Percentiles rank a stretch among this genome's conserved stretches.
phyloP scores from a whole-genome alignment of 2,113 vertebrate genomes.

The Arothron firmamentum region DNA sequence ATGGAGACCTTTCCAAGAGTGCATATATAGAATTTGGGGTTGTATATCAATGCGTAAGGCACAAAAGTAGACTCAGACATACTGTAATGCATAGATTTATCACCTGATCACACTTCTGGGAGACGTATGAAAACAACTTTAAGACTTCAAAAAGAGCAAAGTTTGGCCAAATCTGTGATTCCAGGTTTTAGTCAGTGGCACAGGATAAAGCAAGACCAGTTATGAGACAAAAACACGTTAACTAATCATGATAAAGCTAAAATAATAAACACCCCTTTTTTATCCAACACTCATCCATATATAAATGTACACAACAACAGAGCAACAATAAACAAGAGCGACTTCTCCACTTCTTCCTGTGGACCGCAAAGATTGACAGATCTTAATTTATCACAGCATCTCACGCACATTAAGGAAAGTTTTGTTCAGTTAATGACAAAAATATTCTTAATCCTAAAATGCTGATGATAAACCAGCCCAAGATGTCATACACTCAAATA shows the following conservation, averaged over 20 bases:
- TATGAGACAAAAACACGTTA: slow-evolving; percentile 16
- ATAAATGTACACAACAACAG: slow-evolving; percentile 34
- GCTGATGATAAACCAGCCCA: slow-evolving; percentile 15
- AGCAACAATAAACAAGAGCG: slow-evolving; percentile 3
- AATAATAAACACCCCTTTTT: slow-evolving; percentile 37
- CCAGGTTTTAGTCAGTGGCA: slow-evolving; percentile 11
- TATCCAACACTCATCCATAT: slow-evolving; percentile 33
- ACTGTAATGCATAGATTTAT: slow-evolving; percentile 1
- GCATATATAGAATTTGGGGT: not conserved
- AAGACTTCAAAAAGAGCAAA: not conserved
- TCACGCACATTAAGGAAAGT: slow-evolving; percentile 13
- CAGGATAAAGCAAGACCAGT: slow-evolving; percentile 10
- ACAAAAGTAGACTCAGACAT: slow-evolving; percentile 5
- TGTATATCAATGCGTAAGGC: not conserved
- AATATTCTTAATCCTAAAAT: slow-evolving; percentile 27
- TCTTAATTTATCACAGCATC: slow-evolving; percentile 35
- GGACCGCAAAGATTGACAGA: slow-evolving; percentile 13
- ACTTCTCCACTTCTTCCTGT: slow-evolving; percentile 8
- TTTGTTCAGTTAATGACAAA: slow-evolving; percentile 26
- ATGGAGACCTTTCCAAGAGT: not conserved
- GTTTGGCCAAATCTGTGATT: not conserved
- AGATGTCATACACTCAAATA: slow-evolving; percentile 32
- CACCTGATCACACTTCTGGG: not conserved
- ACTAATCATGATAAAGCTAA: slow-evolving; percentile 32
- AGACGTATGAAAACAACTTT: not conserved